Conservation (phyloP, 2,888 invertebrate species). For the Luperina nickerlii region DNA sequence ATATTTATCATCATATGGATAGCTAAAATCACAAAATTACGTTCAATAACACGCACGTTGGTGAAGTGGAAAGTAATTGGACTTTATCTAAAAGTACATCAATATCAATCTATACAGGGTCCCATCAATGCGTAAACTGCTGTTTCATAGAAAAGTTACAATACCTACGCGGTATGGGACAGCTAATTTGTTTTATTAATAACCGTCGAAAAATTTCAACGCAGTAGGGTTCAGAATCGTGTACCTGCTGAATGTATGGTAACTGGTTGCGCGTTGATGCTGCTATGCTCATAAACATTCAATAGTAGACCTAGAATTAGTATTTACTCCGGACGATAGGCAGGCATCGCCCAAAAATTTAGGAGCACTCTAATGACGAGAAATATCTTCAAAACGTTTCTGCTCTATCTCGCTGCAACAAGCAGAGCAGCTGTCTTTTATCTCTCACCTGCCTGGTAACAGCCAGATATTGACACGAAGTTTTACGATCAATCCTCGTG, state of each 20-base stretch:
- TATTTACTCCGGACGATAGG: neutral
- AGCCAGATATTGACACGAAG: slow-evolving; percentile 55
- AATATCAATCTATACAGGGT: too few relatives aligned
- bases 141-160: too few relatives aligned
- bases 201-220: too few relatives aligned
- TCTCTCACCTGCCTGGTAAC: slow-evolving; percentile 48
- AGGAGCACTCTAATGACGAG: neutral
- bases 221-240: neutral
- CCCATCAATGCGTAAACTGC: too few relatives aligned
- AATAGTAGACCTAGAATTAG: neutral
- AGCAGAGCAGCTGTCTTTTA: slow-evolving; percentile 21
- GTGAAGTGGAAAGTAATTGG: neutral
- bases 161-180: neutral
- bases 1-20: neutral
- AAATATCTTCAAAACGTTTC: neutral
- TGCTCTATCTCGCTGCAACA: neutral
- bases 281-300: too few relatives aligned
- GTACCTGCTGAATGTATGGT: neutral
- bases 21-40: neutral
- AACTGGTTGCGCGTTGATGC: neutral
- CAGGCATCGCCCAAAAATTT: neutral
- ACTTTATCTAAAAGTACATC: neutral
- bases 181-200: too few relatives aligned
- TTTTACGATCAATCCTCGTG: slow-evolving; percentile 70
- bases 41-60: neutral